Evolutionary conservation across 2,888 invertebrate species (phyloP), one percentile per base, ranked within the genome.

Genomic region (Metacarcinus magister): DNA sequence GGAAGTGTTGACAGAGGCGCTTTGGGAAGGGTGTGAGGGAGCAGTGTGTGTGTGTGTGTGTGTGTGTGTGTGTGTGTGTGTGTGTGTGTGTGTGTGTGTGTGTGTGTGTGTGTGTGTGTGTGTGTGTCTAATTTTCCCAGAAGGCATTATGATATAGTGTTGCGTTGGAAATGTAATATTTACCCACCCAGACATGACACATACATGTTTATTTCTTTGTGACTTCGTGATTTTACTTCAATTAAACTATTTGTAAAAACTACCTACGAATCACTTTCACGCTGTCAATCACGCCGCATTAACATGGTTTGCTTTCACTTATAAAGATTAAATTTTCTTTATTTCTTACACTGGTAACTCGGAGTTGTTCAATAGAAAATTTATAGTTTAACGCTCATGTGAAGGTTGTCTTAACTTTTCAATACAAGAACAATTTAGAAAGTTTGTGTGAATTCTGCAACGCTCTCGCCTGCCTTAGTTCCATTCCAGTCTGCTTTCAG

Each of bases 61-160:
- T 82, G 82, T 82, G 82, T 82, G 82, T 82, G 82, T 82, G 82
- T 32, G 82, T 82, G 82, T 82, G 82, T 32, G 82, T 82, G 82
- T 82, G 82, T 32, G 32, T 82, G 82, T 75, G 48, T 48, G 48
- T 48, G 48, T 48, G 48, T 48, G 48, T 48, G 48, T 48, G 48
- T 48, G 48, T 48, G 48, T 48, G 48, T 48, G 48, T 48, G 48
- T 48, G 48, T 48, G 48, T 48, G 48, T 48, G 48, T 48, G 48
- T 48, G 48, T 48, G 48, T 48, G 48, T 48, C 54, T 54, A 54
- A 13, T 13, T n/a, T n/a, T n/a, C n/a, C n/a, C n/a, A n/a, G n/a
- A n/a, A n/a, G n/a, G n/a, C n/a, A n/a, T n/a, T n/a, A n/a, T n/a
- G n/a, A n/a, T n/a, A n/a, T n/a, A n/a, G 48, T 48, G 48, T 48